A percentile compares a stretch with the other conserved stretches of the same genome.
Conservation (phyloP, 2,888 invertebrate genomes). For the Caenorhabditis uteleia region DNA sequence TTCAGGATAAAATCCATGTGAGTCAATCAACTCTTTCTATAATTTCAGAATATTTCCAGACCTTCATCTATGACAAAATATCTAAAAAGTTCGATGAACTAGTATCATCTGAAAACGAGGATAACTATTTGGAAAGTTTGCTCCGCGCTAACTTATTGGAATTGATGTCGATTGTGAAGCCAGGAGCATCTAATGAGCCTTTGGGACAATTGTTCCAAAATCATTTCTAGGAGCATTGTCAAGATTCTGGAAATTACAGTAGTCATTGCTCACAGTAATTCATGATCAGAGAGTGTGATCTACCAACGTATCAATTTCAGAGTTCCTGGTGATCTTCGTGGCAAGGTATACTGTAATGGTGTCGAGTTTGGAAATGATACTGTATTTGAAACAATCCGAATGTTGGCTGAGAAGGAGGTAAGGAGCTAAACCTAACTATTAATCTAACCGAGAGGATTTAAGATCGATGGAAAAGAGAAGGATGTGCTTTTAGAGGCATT, state of each 20-base stretch:
- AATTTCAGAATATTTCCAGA: constrained; percentile 9
- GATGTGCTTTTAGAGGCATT: constrained; percentile 14
- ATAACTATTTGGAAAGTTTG: constrained; percentile 15
- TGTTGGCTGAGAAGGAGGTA: constrained; percentile 33
- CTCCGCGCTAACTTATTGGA: constrained; percentile 20
- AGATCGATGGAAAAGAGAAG: constrained; percentile 24
- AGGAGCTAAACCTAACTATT: background rate
- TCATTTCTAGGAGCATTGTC: constrained; percentile 21
- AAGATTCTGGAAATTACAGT: constrained; percentile 19
- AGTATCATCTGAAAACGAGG: constrained; percentile 1
- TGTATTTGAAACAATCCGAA: constrained; percentile 26
- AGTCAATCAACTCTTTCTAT: constrained; percentile 14
- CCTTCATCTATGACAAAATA: constrained; percentile 21
- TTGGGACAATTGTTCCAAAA: constrained; percentile 21
- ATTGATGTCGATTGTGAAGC: constrained; percentile 27
- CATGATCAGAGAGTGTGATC: background rate
- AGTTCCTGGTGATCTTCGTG: constrained; percentile 44
- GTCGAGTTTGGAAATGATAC: constrained; percentile 45
- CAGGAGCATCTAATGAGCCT: constrained; percentile 22
- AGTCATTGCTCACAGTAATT: constrained; percentile 43
- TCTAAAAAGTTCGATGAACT: constrained; percentile 24
- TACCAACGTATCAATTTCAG: constrained; percentile 30
- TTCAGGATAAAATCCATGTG: constrained; percentile 33
- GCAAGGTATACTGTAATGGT: constrained; percentile 50
- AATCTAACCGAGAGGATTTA: background rate